Evolutionary conservation across 2,888 invertebrate species (phyloP), one percentile per base, ranked within the genome.

Genomic region (Stomorhina lunata): DNA sequence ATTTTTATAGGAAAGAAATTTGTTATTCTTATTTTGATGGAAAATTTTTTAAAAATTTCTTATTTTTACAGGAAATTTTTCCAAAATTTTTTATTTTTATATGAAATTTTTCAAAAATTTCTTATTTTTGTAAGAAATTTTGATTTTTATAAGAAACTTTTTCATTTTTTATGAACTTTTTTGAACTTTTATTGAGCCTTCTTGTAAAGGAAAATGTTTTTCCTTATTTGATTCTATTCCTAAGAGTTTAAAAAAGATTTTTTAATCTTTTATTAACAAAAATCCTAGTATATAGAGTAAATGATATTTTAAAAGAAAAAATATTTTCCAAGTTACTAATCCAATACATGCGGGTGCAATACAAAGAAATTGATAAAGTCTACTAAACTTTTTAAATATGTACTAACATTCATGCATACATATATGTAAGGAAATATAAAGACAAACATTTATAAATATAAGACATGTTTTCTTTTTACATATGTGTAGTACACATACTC

Each of bases 281-380:
- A 50, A 68, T 59, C 22, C 15, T 45, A 22, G 15, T 25, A 76
- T 15, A 50, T n/a, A 50, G 29, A 68, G 34, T 22, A 76, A 55
- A 75, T 57, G 15, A 22, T 45, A 10, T 55, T 66, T 45, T 29
- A 59, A 25, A 27, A 17, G 12, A 45, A 75, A 63, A 61, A 50
- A 59, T 20, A 61, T 61, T 40, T 68, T 75, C n/a, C 40, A 77
- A 37, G 22, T 17, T 66, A 77, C 59, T 77, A 69, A 69, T 77
- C 61, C 68, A 43, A 77, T 77, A 69, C 68, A 77, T 77, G 34
- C 61, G 77, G 77, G 77, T 77, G 69, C 53, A 69, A 40, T 61
- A 61, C 22, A 77, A 68, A 63, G 50, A 61, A 69, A 69, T 77
- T 77, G 77, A 77, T 69, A 77, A 77, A 77, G 59, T 77, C 53